phyloP scores from a whole-genome alignment of 2,113 vertebrate species.

The Poeciliopsis retropinna region DNA sequence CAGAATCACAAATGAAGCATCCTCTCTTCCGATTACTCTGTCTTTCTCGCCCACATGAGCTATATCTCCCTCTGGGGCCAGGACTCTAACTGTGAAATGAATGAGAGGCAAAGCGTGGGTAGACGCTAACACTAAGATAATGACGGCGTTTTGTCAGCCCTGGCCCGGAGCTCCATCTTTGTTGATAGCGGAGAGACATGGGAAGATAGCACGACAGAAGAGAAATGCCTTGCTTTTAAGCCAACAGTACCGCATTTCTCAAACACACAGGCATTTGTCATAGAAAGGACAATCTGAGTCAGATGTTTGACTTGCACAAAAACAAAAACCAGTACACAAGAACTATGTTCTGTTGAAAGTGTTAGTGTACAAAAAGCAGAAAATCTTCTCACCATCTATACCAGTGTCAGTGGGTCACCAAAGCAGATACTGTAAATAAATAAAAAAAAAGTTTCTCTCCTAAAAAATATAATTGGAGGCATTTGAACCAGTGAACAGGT shows the following conservation, averaged over 20 bases:
- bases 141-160: constrained; percentile 70
- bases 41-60: constrained; percentile 55
- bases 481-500: constrained; percentile 26
- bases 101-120: constrained; percentile 69
- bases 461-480: constrained; percentile 1
- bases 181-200: constrained; percentile 49
- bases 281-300: constrained; percentile 11
- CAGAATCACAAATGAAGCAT: constrained; percentile 35
- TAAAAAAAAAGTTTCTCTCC: constrained; percentile 38
- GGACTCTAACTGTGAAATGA: constrained; percentile 70
- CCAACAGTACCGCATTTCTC: constrained; percentile 17
- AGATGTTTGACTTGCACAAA: constrained; percentile 37
- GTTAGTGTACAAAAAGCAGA: constrained; percentile 51
- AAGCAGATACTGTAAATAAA: constrained; percentile 32
- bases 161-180: constrained; percentile 60
- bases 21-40: constrained; percentile 41
- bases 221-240: constrained; percentile 17
- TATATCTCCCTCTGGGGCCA: constrained; percentile 54
- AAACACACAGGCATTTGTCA: constrained; percentile 25
- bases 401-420: constrained; percentile 5
- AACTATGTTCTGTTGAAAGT: constrained; percentile 34
- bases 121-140: constrained; percentile 69
- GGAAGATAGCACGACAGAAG: constrained; percentile 40
- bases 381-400: constrained; percentile 33
- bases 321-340: constrained; percentile 25